Evolutionary conservation across 2,888 invertebrate species (phyloP).

Genomic region (Nezara viridula): DNA sequence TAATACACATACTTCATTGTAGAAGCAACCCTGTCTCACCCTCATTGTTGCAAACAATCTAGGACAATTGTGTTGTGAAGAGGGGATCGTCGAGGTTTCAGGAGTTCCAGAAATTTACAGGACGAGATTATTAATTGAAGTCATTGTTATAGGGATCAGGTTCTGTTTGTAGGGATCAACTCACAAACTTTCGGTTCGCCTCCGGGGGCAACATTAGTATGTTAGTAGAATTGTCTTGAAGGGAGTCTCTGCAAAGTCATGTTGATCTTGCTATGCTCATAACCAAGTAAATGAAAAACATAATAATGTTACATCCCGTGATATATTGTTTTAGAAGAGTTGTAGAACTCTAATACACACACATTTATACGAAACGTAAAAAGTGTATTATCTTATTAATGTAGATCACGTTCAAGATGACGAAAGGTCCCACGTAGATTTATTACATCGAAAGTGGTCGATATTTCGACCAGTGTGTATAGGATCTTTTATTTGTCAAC

Average conservation of each 20-base stretch:
- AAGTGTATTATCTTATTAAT: no score
- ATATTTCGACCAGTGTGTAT: no score
- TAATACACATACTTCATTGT: background rate
- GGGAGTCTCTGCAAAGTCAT: background rate
- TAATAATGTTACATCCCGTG: no score
- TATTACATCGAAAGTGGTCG: no score
- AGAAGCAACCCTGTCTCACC: background rate
- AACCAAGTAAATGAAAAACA: background rate
- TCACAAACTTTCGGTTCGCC: background rate
- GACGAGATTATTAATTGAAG: background rate
- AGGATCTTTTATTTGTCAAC: no score
- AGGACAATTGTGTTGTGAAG: background rate
- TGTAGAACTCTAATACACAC: no score
- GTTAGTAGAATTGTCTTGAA: background rate
- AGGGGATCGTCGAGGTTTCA: background rate
- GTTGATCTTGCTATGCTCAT: background rate
- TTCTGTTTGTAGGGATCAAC: background rate
- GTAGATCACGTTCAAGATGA: no score
- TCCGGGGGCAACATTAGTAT: background rate
- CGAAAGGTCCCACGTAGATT: no score
- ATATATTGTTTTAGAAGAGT: no score
- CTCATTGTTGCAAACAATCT: background rate
- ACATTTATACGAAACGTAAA: no score
- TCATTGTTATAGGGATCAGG: background rate
- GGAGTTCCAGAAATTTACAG: background rate